These are phyloP conservation scores for Delphinus delphis DNA, from an alignment of 2,113 vertebrate genomes.

Conservation along the genomic window DNA sequence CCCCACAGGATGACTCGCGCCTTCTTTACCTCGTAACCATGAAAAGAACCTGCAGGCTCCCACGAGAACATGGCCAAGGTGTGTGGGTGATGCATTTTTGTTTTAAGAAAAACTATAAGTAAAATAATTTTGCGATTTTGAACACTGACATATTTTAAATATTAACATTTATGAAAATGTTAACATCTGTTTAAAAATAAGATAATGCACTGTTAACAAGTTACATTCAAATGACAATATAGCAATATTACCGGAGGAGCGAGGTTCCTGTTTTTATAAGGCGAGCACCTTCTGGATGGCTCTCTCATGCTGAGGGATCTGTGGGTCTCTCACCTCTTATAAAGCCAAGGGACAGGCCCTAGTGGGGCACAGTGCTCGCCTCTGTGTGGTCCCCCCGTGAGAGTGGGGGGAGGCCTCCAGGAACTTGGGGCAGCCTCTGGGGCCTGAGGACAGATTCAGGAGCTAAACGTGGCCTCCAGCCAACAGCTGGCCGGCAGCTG, in stretches of 20 bases:
- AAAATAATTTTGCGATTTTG: background rate
- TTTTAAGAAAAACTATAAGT: background rate
- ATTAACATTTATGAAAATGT: background rate
- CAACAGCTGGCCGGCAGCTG: no score
- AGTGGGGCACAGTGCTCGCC: background rate
- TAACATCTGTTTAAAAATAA: background rate
- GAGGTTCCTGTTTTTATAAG: background rate
- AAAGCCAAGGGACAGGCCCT: background rate
- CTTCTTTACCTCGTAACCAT: background rate
- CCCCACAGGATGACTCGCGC: fast-evolving
- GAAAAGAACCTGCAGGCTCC: background rate
- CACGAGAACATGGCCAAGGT: background rate
- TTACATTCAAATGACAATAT: background rate
- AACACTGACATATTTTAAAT: background rate
- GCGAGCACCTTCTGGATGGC: background rate
- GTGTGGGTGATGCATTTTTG: background rate
- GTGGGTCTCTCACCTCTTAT: fast-evolving
- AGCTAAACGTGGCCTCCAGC: background rate
- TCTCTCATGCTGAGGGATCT: background rate
- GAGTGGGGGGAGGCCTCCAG: background rate
- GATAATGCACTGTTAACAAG: background rate
- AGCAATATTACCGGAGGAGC: background rate
- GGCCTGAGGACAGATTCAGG: no score
- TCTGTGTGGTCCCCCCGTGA: background rate
- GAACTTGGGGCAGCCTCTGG: background rate